Base-by-base conservation (phyloP, 2,113 vertebrate species). In the Oophaga pumilio region DNA sequence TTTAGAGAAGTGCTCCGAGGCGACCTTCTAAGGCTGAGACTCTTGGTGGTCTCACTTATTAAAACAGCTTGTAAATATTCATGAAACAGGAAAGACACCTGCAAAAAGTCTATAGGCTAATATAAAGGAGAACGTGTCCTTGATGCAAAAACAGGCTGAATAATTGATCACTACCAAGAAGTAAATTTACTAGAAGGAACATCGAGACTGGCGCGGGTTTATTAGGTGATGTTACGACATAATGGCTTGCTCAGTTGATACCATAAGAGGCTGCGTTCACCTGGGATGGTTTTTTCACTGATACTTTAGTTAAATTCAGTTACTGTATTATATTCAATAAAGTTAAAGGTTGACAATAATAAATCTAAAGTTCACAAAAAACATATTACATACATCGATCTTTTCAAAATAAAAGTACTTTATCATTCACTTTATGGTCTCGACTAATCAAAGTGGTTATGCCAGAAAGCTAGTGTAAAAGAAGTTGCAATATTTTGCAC, bases 31-130 rank as follows among this genome's bases (percentile, higher is more conserved):
- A 12, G 26, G n/a, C n/a, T 17, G 52, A 79, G 17, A 60, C 56
- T 78, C 76, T 60, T 62, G 57, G 78, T 80, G 78, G 78, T 80
- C 57, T 33, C 24, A 60, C 26, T 17, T 80, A 60, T 62, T 60
- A 80, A 80, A 60, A 60, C 56, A 80, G 22, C 56, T 80, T 52
- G 78, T 80, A 62, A 80, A 80, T 80, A 80, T 80, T 80, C 78
- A 80, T 80, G 78, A 80, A 80, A 60, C 78, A 80, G 52, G 24
- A 80, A 80, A 60, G 56, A 80, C 78, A 80, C 78, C 78, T 80
- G 78, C 57, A 80, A 60, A 26, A 80, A 57, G 56, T 80, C 78
- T 80, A 62, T 57, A 6, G 78, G 78, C 78, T 33, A 79, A 62
- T 26, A 33, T 80, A 80, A 80, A 60, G 57, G 26, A 80, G 24